These are phyloP conservation scores for Papilio glaucus DNA, from an alignment of 1,140 invertebrate genomes.

Conservation along the genomic window DNA sequence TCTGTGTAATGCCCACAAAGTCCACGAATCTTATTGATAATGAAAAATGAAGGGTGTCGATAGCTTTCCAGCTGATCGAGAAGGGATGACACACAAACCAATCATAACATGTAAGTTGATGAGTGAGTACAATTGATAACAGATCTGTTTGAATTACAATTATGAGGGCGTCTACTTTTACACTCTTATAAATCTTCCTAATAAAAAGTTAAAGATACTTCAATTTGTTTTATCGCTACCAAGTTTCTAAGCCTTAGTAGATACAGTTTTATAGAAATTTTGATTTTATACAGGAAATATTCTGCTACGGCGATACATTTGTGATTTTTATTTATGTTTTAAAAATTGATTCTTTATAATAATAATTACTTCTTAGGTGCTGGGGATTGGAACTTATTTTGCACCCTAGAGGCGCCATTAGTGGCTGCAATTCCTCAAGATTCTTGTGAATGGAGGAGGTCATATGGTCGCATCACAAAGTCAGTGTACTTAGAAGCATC, in stretches of 20 bases:
- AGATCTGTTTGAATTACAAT: conserved; percentile 7
- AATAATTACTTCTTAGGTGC: conserved; percentile 86
- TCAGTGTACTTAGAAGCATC: conserved; percentile 93
- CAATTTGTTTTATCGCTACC: background rate
- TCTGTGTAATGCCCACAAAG: conserved; percentile 73
- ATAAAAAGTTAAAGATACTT: background rate
- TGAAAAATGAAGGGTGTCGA: conserved; percentile 82
- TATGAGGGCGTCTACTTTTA: conserved; percentile 30
- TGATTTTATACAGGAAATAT: background rate
- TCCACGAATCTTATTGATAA: conserved; percentile 72
- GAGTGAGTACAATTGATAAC: background rate
- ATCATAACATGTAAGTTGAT: conserved; percentile 84
- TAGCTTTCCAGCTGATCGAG: conserved; percentile 68
- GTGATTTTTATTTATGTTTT: conserved; percentile 18
- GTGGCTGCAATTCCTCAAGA: conserved; percentile 92
- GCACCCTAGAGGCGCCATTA: conserved; percentile 90
- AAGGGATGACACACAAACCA: conserved; percentile 83
- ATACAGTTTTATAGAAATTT: background rate
- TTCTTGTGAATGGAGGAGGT: conserved; percentile 94
- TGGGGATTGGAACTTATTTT: conserved; percentile 94
- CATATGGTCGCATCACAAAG: conserved; percentile 90
- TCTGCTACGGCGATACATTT: background rate
- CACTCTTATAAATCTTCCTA: background rate
- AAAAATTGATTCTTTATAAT: conserved; percentile 40
- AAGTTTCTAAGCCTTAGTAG: background rate